A percentile compares a stretch with the other conserved stretches of the same genome.
phyloP scores from a whole-genome alignment of 2,797 vertebrate species.

The Tragopan temminckii region DNA sequence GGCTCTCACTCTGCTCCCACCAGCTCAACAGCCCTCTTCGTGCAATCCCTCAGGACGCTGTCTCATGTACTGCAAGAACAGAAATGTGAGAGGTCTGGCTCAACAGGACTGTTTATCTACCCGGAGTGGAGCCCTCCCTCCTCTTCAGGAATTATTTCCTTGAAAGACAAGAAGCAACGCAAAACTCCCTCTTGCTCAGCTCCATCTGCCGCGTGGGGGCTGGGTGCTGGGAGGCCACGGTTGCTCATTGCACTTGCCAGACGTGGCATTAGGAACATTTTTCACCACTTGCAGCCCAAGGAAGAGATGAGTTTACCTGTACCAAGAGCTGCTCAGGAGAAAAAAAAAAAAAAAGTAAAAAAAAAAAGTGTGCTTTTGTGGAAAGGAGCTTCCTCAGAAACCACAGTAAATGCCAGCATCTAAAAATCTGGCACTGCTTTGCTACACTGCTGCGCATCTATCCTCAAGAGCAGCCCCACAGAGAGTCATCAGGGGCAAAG shows the following conservation, averaged over 20 bases:
- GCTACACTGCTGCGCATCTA: constrained; percentile 20
- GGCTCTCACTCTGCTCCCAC: background rate
- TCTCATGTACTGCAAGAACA: background rate
- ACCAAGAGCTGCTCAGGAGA: background rate
- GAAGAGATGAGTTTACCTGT: constrained; percentile 14
- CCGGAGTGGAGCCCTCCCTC: background rate
- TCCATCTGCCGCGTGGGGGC: background rate
- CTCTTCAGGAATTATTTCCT: constrained; percentile 68
- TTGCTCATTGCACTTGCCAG: constrained; percentile 12
- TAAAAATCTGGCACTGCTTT: background rate
- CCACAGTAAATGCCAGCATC: background rate
- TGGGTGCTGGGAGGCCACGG: background rate
- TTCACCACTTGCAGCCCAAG: background rate
- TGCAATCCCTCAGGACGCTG: background rate
- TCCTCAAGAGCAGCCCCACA: constrained; percentile 15
- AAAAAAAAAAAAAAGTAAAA: background rate
- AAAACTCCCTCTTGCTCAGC: constrained; percentile 52
- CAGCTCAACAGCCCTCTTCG: background rate
- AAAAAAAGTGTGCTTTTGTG: background rate
- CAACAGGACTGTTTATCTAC: constrained; percentile 3
- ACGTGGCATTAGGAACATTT: background rate
- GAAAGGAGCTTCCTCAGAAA: constrained; percentile 12
- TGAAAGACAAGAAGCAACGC: constrained; percentile 50
- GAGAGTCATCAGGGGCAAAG: constrained; percentile 43
- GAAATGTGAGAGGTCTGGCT: background rate